Conservation (phyloP, 2,113 vertebrate genomes). For the Anhinga anhinga region DNA sequence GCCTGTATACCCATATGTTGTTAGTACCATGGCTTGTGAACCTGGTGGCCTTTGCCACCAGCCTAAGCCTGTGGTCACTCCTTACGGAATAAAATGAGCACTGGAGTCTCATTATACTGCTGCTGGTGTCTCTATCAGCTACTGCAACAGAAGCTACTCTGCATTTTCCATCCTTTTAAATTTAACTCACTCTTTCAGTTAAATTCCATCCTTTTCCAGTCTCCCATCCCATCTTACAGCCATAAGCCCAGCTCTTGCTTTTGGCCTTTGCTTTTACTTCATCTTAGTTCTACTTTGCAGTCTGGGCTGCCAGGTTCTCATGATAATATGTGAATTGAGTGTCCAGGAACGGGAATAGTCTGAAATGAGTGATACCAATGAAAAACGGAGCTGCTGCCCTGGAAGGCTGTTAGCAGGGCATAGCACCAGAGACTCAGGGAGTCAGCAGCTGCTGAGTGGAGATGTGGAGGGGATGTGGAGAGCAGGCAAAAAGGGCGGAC, state of each 20-base stretch:
- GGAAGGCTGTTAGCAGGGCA: not conserved
- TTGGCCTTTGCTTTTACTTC: not conserved
- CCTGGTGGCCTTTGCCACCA: not conserved
- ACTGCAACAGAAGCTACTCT: not conserved
- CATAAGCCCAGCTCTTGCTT: not conserved
- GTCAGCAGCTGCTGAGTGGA: not conserved
- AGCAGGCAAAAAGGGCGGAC: not conserved
- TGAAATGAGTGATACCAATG: not conserved
- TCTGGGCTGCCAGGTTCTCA: not conserved
- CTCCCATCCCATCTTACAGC: not conserved
- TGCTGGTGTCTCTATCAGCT: not conserved
- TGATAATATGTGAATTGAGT: not conserved
- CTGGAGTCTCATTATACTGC: not conserved
- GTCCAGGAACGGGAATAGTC: not conserved
- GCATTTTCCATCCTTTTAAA: not conserved
- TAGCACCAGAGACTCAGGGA: not conserved
- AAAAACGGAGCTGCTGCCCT: not conserved
- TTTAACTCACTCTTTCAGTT: not conserved
- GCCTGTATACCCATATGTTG: rapidly evolving
- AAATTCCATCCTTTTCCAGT: not conserved
- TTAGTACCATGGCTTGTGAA: not conserved
- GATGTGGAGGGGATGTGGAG: not conserved
- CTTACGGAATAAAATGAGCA: not conserved
- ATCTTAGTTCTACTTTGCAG: not conserved
- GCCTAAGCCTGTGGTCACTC: rapidly evolving